A percentile compares a stretch with the other conserved stretches of the same genome.
Conservation (phyloP, 2,113 vertebrate genomes). For the Epinephelus cyanopodus region DNA sequence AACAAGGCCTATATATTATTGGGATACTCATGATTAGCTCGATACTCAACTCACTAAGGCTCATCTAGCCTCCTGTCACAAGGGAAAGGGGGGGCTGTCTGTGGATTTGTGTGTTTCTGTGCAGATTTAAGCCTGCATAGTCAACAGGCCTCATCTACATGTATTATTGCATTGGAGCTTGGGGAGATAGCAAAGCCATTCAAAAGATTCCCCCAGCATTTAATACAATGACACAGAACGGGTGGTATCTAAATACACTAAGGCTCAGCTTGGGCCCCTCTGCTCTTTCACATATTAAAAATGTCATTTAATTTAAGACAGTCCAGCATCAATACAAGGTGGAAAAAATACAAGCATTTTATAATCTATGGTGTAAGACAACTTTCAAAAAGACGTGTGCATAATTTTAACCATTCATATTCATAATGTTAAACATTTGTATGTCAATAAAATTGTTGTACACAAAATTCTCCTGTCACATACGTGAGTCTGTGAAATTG, state of each 20-base stretch:
- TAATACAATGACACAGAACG: conserved; percentile 32
- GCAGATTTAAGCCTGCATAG: conserved; percentile 42
- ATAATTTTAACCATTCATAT: too few relatives aligned
- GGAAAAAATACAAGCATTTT: conserved; percentile 13
- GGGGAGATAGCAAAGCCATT: conserved; percentile 28
- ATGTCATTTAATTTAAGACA: conserved; percentile 51
- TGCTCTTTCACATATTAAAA: conserved; percentile 9
- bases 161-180: conserved; percentile 32
- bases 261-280: conserved; percentile 5
- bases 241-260: conserved; percentile 33
- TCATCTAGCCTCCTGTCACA: conserved; percentile 59
- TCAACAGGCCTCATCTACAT: conserved; percentile 42
- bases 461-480: too few relatives aligned
- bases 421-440: too few relatives aligned
- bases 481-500: too few relatives aligned
- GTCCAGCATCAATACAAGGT: conserved; percentile 33
- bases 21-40: conserved; percentile 78
- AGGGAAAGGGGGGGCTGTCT: conserved; percentile 5
- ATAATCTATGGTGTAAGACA: too few relatives aligned
- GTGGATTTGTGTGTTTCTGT: conserved; percentile 35
- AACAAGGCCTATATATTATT: conserved; percentile 80
- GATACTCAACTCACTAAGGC: conserved; percentile 75
- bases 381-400: too few relatives aligned
- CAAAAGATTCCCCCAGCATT: conserved; percentile 25
- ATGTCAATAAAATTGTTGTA: too few relatives aligned